Percentiles rank a stretch among this genome's conserved stretches.
phyloP scores from a whole-genome alignment of 2,797 vertebrate genomes.

The Clamator glandarius region DNA sequence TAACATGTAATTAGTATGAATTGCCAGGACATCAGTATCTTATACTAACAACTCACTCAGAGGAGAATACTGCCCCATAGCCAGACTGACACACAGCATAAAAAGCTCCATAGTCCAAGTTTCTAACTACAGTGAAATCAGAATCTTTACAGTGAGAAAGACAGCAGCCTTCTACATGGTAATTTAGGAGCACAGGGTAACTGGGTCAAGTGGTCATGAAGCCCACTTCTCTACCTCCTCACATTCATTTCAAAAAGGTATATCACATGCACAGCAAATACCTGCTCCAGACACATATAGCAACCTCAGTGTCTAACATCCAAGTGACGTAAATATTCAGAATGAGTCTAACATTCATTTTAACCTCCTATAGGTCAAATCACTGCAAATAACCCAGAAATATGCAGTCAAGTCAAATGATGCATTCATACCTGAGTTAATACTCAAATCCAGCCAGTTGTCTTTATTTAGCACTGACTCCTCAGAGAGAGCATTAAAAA shows the following conservation, averaged over 20 bases:
- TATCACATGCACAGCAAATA: neutral
- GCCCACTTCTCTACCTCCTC: neutral
- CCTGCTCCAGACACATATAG: neutral
- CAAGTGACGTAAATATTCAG: neutral
- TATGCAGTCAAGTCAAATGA: neutral
- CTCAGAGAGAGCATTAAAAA: neutral
- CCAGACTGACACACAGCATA: neutral
- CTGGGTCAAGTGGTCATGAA: neutral
- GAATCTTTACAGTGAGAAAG: neutral
- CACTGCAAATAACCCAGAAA: neutral
- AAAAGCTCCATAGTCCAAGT: neutral
- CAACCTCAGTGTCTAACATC: neutral
- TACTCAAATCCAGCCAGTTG: neutral
- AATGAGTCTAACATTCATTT: neutral
- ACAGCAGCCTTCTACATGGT: neutral
- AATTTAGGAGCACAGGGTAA: neutral
- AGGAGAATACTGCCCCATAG: neutral
- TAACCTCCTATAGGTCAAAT: constrained; percentile 5
- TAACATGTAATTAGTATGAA: neutral
- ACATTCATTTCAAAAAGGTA: neutral
- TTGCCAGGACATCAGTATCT: neutral
- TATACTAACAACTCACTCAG: neutral
- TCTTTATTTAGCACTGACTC: neutral
- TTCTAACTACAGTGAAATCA: neutral
- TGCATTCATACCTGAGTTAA: neutral